Evolutionary conservation across 2,888 invertebrate species (phyloP), one percentile per base, ranked within the genome.

Genomic region (Entomobrya proxima): DNA sequence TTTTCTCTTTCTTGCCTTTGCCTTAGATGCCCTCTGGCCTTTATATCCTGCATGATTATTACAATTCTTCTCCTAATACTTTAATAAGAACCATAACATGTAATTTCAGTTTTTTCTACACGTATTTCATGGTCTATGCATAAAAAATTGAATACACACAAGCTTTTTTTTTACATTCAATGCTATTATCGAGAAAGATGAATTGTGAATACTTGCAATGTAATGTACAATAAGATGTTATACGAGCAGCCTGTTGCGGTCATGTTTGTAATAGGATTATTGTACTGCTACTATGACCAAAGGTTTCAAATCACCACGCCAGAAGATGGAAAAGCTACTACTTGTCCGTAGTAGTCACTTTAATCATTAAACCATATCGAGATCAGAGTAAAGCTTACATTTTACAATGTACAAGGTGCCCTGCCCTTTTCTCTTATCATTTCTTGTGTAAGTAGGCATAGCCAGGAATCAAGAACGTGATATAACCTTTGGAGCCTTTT

Each of bases 11-110:
- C 32, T 55, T 69, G 67, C 44, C 15, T 15, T 11, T 15, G 15
- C 15, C 21, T 52, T 69, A 5, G 13, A 21, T 76, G 76, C 81
- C 81, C 81, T 81, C 81, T 81, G 81, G 81, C 81, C 74, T 74
- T 74, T 81, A 58, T 52, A 80, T 80, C 69, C 80, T 80, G 69
- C 69, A 69, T 69, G 69, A 80, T 80, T 79, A 79, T 79, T 79
- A 79, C 79, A 35, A 67, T 79, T 79, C 37, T 47, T 77, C 50
- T 69, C 58, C 74, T 69, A 44, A 37, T 44, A 40, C 40, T 69
- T 72, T 74, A 81, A 74, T 72, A 81, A 32, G 44, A 74, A 52
- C 24, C 74, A 37, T 44, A 74, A 52, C 40, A 40, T 55, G 76
- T 76, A 76, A 58, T 76, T 58, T 35, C 76, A 76, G 15, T 58